A percentile compares a stretch with the other conserved stretches of the same genome.
Conservation (phyloP, 1,140 invertebrate species). For the Lepidostoma basale region DNA sequence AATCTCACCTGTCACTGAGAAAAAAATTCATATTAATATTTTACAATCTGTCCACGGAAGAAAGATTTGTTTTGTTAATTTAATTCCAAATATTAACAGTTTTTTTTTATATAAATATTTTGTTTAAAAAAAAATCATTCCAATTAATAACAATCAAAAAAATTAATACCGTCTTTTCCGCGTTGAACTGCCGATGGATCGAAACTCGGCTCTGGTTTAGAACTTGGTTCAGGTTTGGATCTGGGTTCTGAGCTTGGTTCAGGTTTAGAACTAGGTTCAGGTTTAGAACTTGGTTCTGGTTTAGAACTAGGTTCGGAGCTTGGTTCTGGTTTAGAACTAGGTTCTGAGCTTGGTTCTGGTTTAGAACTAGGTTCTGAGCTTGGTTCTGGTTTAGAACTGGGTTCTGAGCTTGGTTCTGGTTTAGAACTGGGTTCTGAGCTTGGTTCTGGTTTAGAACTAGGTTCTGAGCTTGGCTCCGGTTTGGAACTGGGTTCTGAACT, state of each 20-base stretch:
- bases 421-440: constrained; percentile 49
- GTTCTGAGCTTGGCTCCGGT: constrained; percentile 53
- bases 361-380: constrained; percentile 50
- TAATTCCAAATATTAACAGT: no score
- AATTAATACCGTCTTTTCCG: constrained; percentile 7
- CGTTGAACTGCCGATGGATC: constrained; percentile 8
- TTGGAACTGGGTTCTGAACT: constrained; percentile 53
- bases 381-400: constrained; percentile 54
- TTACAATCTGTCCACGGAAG: no score
- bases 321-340: constrained; percentile 48
- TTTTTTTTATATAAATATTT: no score
- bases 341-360: constrained; percentile 45
- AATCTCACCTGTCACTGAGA: no score
- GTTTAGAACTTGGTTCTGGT: constrained; percentile 47
- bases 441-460: constrained; percentile 49
- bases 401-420: constrained; percentile 50
- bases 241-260: constrained; percentile 52
- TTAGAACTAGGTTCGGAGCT: constrained; percentile 51
- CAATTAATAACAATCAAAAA: not conserved
- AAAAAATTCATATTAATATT: no score
- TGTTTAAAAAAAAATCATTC: not conserved
- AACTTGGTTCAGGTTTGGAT: constrained; percentile 48
- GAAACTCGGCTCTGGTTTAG: constrained; percentile 51
- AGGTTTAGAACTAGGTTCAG: constrained; percentile 49
- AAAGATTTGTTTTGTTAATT: no score